A percentile compares a stretch with the other conserved stretches of the same genome.
phyloP scores from a whole-genome alignment of 2,113 vertebrate species.

The Haplochromis burtoni region DNA sequence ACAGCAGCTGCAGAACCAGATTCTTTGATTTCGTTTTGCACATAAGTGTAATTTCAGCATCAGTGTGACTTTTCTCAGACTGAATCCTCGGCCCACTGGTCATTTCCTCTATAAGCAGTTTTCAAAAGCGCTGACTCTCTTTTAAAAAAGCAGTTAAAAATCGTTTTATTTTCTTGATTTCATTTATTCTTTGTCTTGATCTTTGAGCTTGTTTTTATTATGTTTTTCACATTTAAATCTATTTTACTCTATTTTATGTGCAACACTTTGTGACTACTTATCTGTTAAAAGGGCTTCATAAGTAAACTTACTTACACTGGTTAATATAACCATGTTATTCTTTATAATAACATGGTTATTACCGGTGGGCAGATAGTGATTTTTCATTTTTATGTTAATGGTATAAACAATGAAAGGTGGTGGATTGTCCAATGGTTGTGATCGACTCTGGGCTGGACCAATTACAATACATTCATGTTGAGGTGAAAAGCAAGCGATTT shows the following conservation, averaged over 20 bases:
- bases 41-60: neutral
- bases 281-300: neutral
- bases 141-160: neutral
- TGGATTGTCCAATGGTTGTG: neutral
- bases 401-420: neutral
- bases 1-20: neutral
- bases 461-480: neutral
- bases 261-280: neutral
- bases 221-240: neutral
- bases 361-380: neutral
- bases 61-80: neutral
- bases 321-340: neutral
- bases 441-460: neutral
- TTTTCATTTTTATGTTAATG: neutral
- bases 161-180: neutral
- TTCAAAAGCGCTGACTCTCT: neutral
- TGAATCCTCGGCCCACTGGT: accelerated
- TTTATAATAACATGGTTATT: neutral
- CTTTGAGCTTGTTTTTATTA: neutral
- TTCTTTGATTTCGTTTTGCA: neutral
- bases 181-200: neutral
- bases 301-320: neutral
- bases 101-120: neutral
- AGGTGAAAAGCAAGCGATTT: neutral
- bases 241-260: neutral